Evolutionary conservation across 2,113 vertebrate genomes (phyloP).

Genomic region (Stegostoma tigrinum): DNA sequence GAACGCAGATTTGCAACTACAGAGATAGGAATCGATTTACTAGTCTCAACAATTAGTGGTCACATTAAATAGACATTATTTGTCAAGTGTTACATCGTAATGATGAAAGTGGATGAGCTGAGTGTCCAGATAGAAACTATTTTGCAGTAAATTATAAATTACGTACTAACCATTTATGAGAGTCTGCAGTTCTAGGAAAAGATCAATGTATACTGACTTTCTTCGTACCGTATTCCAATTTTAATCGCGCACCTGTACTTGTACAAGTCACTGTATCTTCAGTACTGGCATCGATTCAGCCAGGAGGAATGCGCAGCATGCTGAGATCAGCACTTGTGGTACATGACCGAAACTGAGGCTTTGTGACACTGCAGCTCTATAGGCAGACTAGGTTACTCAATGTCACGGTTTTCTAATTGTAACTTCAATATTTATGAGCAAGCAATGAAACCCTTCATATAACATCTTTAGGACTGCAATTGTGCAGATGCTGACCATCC

Average conservation of each 20-base stretch:
- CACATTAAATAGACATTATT: background rate
- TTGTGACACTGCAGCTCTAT: background rate
- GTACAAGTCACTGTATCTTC: background rate
- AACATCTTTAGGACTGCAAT: background rate
- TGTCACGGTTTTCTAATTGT: background rate
- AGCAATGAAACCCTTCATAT: background rate
- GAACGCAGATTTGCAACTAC: background rate
- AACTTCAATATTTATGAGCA: background rate
- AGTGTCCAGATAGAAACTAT: too few relatives aligned
- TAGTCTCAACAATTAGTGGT: background rate
- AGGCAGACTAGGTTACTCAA: background rate
- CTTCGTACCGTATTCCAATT: background rate
- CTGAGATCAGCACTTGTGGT: background rate
- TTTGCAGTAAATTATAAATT: background rate
- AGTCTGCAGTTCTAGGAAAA: background rate
- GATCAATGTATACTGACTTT: background rate
- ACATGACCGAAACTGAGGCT: background rate
- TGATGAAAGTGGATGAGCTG: background rate
- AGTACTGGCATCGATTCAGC: background rate
- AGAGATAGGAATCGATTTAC: constrained; percentile 1
- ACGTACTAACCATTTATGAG: background rate
- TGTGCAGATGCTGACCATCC: background rate
- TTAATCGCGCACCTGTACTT: background rate
- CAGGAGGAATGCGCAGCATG: background rate
- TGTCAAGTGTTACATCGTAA: background rate